Evolutionary conservation across 2,797 vertebrate genomes (phyloP).

Genomic region (Brachyrhaphis roseni): DNA sequence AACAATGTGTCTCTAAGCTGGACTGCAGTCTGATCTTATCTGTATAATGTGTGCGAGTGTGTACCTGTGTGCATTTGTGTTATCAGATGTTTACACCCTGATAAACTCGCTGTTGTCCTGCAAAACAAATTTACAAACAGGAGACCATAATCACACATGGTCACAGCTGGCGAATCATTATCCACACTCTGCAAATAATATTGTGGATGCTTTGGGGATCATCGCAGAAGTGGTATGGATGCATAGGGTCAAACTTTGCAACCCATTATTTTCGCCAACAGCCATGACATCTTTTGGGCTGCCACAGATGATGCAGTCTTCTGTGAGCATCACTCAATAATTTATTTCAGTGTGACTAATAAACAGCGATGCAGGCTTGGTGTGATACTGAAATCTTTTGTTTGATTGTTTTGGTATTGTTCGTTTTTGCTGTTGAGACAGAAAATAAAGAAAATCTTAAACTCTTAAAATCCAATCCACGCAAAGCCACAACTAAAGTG

Average conservation of each 20-base stretch:
- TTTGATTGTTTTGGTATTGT: slow-evolving; percentile 25
- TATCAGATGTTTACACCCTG: slow-evolving; percentile 17
- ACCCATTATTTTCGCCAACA: slow-evolving; percentile 60
- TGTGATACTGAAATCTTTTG: slow-evolving; percentile 20
- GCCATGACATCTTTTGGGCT: slow-evolving; percentile 22
- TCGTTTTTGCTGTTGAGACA: slow-evolving; percentile 23
- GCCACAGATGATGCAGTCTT: slow-evolving; percentile 27
- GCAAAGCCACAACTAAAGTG: slow-evolving; percentile 5
- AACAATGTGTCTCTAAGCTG: slow-evolving; percentile 59
- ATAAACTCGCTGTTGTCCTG: slow-evolving; percentile 34
- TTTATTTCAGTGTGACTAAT: slow-evolving; percentile 56
- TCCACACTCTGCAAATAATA: slow-evolving; percentile 40
- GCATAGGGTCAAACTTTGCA: slow-evolving; percentile 50
- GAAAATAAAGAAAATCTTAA: slow-evolving; percentile 30
- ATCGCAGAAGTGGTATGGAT: slow-evolving; percentile 49
- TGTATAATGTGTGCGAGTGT: slow-evolving; percentile 25
- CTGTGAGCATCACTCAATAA: slow-evolving; percentile 58
- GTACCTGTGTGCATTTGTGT: slow-evolving; percentile 21
- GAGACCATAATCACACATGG: slow-evolving; percentile 49
- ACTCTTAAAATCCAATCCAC: slow-evolving; percentile 26
- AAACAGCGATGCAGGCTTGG: slow-evolving; percentile 37
- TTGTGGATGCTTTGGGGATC: slow-evolving; percentile 36
- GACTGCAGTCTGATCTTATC: slow-evolving; percentile 54
- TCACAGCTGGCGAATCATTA: slow-evolving; percentile 45
- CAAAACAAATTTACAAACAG: slow-evolving; percentile 57